Conservation (phyloP, 2,888 invertebrate species). For the Drosophila flavopinicola region DNA sequence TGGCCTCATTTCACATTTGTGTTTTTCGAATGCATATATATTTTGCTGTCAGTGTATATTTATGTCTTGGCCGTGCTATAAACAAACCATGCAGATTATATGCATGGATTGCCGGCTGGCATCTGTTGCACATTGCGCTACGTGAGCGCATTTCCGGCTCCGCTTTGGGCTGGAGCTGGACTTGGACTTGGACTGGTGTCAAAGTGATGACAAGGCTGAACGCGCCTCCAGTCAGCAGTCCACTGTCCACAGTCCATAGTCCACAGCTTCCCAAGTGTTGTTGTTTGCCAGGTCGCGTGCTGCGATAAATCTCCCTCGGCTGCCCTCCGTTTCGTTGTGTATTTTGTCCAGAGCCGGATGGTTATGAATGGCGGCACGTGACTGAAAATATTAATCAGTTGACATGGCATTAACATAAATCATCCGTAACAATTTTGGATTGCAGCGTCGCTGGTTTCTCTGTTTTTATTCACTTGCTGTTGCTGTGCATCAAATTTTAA, state of each 20-base stretch:
- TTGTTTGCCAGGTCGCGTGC: constrained; percentile 56
- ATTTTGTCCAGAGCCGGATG: constrained; percentile 36
- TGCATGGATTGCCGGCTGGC: constrained; percentile 48
- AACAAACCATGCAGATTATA: constrained; percentile 53
- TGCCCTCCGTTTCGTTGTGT: constrained; percentile 14
- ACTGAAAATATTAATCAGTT: constrained; percentile 83
- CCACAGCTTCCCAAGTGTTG: constrained; percentile 28
- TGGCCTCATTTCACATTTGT: no score
- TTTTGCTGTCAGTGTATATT: constrained; percentile 16
- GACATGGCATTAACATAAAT: constrained; percentile 82
- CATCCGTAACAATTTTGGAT: constrained; percentile 73
- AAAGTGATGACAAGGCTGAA: constrained; percentile 52
- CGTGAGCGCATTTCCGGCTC: constrained; percentile 64
- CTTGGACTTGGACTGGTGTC: constrained; percentile 38
- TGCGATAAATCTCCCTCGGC: constrained; percentile 50
- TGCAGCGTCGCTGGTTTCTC: constrained; percentile 34
- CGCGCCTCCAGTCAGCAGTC: no score
- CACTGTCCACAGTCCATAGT: no score
- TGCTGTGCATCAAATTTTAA: constrained; percentile 28
- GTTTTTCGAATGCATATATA: no score
- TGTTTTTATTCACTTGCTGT: neutral
- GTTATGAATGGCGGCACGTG: constrained; percentile 79
- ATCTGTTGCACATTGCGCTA: constrained; percentile 70
- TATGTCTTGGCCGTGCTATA: constrained; percentile 58
- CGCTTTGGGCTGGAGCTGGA: constrained; percentile 15